Base-by-base conservation (phyloP, 2,797 vertebrate genomes). In the Kryptolebias ocellatus region DNA sequence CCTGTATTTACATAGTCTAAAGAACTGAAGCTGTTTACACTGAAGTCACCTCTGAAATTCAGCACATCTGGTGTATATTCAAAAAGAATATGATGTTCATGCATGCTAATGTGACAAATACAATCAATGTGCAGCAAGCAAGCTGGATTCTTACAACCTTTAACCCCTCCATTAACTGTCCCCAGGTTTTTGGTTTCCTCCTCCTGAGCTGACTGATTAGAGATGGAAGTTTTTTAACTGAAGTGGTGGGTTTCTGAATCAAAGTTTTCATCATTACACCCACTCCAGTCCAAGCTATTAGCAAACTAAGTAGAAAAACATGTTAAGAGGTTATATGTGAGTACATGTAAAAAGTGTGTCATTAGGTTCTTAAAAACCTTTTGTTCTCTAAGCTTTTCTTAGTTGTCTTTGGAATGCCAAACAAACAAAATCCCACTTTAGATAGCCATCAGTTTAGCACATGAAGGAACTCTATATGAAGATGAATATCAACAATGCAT, bases 91-190 rank as follows among this genome's bases (percentile, higher is more conserved):
- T 28, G 16, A 31, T 54, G 15, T 31, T n/a, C 52, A 29, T 34
- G 29, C 53, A 64, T 39, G 53, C 14, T 47, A 56, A 39, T 49
- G 46, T 49, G 24, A 55, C 45, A 39, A 46, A 50, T 4, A 28
- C 0, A 0, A 47, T 37, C 15, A 56, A 4, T 55, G 20, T 5
- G 12, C 2, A 34, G 11, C 27, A 60, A 12, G 18, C 31, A 39
- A 47, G 1, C 12, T 16, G n/a, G 17, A 28, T 31, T 31, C 45
- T n/a, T 37, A 27, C 9, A n/a, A 34, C 4, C 17, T 37, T n/a
- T 34, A 34, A 12, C 17, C 31, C 29, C 29, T 5, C 15, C 27
- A 54, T 54, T 47, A 55, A 15, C 9, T 2, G 28, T 53, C 7
- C 16, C 16, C 52, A 31, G 28, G 28, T 16, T 53, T 53, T 17